Evolutionary conservation across 2,797 vertebrate species (phyloP).

Genomic region (Xenentodon cancila): DNA sequence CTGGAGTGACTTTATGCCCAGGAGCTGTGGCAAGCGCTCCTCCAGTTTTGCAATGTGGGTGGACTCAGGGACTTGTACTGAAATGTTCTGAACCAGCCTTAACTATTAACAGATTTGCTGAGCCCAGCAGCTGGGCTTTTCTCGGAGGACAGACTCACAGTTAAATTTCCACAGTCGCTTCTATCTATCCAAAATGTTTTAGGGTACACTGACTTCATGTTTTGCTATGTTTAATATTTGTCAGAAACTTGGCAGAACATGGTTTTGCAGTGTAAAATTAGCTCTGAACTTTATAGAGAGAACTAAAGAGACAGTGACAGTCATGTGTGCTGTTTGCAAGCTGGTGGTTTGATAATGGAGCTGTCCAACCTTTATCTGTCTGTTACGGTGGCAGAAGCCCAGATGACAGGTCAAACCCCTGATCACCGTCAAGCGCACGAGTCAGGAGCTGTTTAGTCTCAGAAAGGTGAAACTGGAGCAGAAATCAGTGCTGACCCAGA

Average conservation of each 20-base stretch:
- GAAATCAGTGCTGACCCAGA: constrained; percentile 53
- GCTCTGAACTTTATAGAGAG: constrained; percentile 43
- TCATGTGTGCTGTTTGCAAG: constrained; percentile 28
- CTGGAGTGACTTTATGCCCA: constrained; percentile 15
- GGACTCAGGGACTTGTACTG: constrained; percentile 28
- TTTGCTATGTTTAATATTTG: constrained; percentile 61
- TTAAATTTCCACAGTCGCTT: constrained; percentile 37
- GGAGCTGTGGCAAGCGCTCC: constrained; percentile 26
- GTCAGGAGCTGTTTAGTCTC: constrained; percentile 28
- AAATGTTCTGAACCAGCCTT: constrained; percentile 55
- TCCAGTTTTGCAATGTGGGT: constrained; percentile 22
- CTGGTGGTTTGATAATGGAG: constrained; percentile 34
- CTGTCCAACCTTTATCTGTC: constrained; percentile 31
- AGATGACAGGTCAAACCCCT: constrained; percentile 33
- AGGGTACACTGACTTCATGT: constrained; percentile 38
- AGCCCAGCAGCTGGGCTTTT: constrained; percentile 64
- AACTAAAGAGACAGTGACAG: constrained; percentile 31
- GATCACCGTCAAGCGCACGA: not conserved
- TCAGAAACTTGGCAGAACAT: constrained; percentile 54
- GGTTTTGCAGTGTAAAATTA: constrained; percentile 66
- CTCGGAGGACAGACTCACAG: constrained; percentile 54
- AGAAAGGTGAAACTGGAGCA: constrained; percentile 36
- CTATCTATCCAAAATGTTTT: constrained; percentile 50
- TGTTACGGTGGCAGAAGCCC: not conserved
- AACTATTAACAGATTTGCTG: constrained; percentile 66